Conservation (phyloP, 2,113 vertebrate species). For the Bostrychus sinensis region DNA sequence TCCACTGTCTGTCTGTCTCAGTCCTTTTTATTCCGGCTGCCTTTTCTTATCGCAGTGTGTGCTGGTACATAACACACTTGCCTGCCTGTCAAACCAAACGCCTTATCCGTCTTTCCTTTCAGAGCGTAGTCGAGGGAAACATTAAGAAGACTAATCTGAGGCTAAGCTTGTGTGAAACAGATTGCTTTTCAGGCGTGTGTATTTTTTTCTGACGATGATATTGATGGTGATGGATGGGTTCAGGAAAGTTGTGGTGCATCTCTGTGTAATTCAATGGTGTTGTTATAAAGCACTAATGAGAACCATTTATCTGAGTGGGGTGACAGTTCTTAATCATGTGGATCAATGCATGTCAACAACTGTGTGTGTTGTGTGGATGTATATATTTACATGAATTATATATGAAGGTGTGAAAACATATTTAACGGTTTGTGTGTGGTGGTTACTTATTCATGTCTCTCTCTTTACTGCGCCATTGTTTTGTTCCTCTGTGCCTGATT, state of each 20-base stretch:
- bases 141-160: constrained; percentile 56
- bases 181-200: constrained; percentile 38
- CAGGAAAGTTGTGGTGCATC: constrained; percentile 13
- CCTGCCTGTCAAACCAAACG: constrained; percentile 16
- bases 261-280: constrained; percentile 25
- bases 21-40: constrained; percentile 17
- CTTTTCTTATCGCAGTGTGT: constrained; percentile 8
- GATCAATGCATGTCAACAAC: constrained; percentile 19
- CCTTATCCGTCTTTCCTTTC: constrained; percentile 21
- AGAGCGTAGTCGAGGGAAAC: constrained; percentile 18
- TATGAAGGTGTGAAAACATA: not conserved
- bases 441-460: not conserved
- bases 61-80: constrained; percentile 36
- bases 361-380: constrained; percentile 1
- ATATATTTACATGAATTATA: constrained; percentile 1
- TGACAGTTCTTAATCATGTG: constrained; percentile 14
- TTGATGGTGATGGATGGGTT: constrained; percentile 58
- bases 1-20: constrained; percentile 27
- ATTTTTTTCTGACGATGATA: constrained; percentile 51
- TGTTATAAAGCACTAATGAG: constrained; percentile 45
- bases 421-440: not conserved
- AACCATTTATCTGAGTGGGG: constrained; percentile 35
- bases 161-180: constrained; percentile 47
- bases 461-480: not conserved
- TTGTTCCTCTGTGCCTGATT: not conserved